A percentile compares a stretch with the other conserved stretches of the same genome.
Conservation (phyloP, 2,113 vertebrate species). For the Dryoscopus gambensis region DNA sequence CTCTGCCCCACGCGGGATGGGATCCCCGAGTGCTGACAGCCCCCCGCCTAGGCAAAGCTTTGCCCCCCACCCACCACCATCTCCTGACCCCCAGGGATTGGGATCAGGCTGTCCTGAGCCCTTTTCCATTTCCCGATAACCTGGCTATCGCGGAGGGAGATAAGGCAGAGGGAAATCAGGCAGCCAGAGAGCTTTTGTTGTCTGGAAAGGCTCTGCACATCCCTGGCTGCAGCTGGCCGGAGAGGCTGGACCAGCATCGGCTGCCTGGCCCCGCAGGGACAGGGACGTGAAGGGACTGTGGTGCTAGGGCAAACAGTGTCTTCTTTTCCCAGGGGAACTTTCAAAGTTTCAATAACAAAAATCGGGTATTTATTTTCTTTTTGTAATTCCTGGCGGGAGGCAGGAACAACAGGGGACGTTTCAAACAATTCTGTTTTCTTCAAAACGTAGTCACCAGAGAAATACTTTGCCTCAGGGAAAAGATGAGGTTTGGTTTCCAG, state of each 20-base stretch:
- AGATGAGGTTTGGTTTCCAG: not conserved
- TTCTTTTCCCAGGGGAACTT: not conserved
- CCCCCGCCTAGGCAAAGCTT: not conserved
- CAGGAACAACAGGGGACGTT: not conserved
- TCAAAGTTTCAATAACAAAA: not conserved
- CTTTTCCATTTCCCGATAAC: not conserved
- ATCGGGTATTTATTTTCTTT: not conserved
- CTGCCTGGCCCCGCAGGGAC: not conserved
- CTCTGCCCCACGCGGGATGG: not conserved
- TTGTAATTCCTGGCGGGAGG: not conserved
- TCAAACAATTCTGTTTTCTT: not conserved
- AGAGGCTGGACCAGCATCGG: not conserved
- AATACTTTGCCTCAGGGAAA: not conserved
- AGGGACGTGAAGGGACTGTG: not conserved
- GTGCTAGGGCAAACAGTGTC: not conserved
- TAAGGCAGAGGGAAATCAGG: not conserved
- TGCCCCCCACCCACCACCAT: not conserved
- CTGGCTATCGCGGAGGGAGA: not conserved
- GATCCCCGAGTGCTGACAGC: not conserved
- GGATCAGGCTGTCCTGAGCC: not conserved
- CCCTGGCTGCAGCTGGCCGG: not conserved
- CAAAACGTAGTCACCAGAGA: not conserved
- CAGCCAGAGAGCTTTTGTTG: slow-evolving; percentile 12
- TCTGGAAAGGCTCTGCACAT: not conserved
- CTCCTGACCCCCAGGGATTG: not conserved